Evolutionary conservation across 2,888 invertebrate genomes (phyloP).

Genomic region (Anoplius nigerrimus): DNA sequence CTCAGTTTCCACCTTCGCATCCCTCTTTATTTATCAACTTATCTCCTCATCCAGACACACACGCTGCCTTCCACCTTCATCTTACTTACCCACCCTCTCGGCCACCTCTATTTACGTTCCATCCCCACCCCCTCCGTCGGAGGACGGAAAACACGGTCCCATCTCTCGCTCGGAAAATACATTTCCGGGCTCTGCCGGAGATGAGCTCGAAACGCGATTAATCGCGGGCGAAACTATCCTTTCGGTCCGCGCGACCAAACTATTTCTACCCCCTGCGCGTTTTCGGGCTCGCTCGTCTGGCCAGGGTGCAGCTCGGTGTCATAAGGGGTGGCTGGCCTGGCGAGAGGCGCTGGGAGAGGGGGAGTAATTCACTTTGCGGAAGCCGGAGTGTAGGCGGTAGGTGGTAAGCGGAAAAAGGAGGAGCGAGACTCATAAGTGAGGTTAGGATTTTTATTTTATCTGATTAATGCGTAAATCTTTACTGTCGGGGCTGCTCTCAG

Average conservation of each 20-base stretch:
- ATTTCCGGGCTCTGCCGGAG: slow-evolving; percentile 20
- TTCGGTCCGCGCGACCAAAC: slow-evolving; percentile 9
- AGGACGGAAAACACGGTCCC: slow-evolving; percentile 20
- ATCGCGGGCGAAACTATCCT: slow-evolving; percentile 29
- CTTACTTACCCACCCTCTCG: too few relatives aligned
- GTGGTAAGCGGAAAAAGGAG: slow-evolving; percentile 18
- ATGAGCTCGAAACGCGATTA: slow-evolving; percentile 37
- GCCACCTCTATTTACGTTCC: too few relatives aligned
- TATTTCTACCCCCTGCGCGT: slow-evolving; percentile 25
- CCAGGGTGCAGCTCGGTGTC: neutral
- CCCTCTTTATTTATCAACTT: too few relatives aligned
- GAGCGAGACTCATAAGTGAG: too few relatives aligned
- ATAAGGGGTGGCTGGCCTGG: neutral
- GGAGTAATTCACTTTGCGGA: slow-evolving; percentile 42
- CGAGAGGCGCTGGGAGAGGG: neutral
- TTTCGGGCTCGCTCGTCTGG: neutral
- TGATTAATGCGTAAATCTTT: too few relatives aligned
- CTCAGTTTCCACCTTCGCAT: too few relatives aligned
- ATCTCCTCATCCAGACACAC: too few relatives aligned
- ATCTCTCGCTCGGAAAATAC: slow-evolving; percentile 25
- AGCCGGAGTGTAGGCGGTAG: slow-evolving; percentile 17
- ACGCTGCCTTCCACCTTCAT: too few relatives aligned
- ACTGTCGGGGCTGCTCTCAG: too few relatives aligned
- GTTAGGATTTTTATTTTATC: too few relatives aligned
- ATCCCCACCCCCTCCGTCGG: neutral